A percentile compares a stretch with the other conserved stretches of the same genome.
These are phyloP conservation scores for Cardiocondyla obscurior DNA, from an alignment of 1,140 invertebrate species.

Conservation along the genomic window DNA sequence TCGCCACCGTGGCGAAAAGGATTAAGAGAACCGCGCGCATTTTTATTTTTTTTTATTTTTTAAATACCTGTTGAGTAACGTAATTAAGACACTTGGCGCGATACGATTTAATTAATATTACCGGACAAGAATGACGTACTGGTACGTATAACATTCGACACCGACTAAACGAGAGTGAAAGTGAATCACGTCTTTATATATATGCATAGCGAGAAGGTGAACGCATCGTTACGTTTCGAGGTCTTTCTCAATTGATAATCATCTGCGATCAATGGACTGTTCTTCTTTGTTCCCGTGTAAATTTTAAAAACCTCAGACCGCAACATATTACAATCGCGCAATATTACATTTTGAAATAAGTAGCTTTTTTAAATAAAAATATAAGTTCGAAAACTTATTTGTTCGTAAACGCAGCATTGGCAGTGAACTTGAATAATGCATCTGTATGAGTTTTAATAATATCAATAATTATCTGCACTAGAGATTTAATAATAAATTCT, in stretches of 20 bases:
- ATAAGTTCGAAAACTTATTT: background rate
- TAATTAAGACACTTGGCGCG: background rate
- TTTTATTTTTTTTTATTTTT: no score
- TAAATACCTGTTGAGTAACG: no score
- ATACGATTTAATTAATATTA: background rate
- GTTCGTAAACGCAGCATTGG: background rate
- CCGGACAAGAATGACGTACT: background rate
- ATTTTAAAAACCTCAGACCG: background rate
- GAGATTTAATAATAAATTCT: no score
- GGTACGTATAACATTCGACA: conserved; percentile 47
- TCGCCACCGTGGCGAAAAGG: background rate
- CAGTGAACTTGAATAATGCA: background rate
- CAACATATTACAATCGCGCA: background rate
- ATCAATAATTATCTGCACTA: background rate
- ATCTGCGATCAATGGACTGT: conserved; percentile 18
- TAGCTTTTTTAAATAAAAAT: background rate
- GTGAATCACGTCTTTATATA: conserved; percentile 76
- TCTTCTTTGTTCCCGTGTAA: background rate
- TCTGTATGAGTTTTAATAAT: background rate
- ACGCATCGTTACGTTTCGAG: conserved; percentile 64
- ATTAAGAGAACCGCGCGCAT: conserved; percentile 33
- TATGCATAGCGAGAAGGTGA: conserved; percentile 65
- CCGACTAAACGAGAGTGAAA: conserved; percentile 78
- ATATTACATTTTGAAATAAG: background rate
- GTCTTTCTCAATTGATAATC: conserved; percentile 62